These are phyloP conservation scores for Pelochelys cantorii DNA, from an alignment of 2,797 vertebrate species.

Conservation along the genomic window DNA sequence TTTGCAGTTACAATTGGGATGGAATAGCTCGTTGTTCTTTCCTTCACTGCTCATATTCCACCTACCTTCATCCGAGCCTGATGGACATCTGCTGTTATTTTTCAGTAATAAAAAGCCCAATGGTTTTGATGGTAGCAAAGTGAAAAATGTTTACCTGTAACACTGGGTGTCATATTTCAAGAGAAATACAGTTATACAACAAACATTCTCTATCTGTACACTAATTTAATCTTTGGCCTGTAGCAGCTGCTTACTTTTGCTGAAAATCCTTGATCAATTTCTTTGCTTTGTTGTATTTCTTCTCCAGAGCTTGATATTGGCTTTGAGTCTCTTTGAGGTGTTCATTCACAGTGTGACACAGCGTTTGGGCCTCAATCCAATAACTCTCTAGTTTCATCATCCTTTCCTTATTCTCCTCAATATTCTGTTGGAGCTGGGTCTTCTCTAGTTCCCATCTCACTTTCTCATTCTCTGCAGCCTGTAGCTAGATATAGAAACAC, in stretches of 20 bases:
- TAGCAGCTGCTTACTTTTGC: constrained; percentile 90
- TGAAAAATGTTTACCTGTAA: constrained; percentile 46
- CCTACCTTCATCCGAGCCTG: too few species aligned
- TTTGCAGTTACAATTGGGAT: too few species aligned
- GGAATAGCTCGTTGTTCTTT: too few species aligned
- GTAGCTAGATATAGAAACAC: constrained; percentile 83
- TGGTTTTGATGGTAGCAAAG: not conserved
- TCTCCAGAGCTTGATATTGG: constrained; percentile 96
- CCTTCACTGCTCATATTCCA: too few species aligned
- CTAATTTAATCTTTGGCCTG: constrained; percentile 37
- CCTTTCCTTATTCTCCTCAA: constrained; percentile 98
- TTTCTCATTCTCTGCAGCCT: constrained; percentile 95
- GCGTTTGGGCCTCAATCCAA: constrained; percentile 97
- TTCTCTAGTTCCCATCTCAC: constrained; percentile 97
- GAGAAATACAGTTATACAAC: not conserved
- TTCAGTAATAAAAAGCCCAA: not conserved
- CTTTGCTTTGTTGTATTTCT: constrained; percentile 99
- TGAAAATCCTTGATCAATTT: constrained; percentile 99
- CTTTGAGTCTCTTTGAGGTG: constrained; percentile 98
- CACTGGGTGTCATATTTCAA: constrained; percentile 37
- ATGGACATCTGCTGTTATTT: too few species aligned
- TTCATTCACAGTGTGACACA: constrained; percentile 97
- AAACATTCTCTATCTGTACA: constrained; percentile 39
- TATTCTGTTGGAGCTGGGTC: constrained; percentile 95
- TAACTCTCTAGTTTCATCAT: constrained; percentile 98